A percentile compares a stretch with the other conserved stretches of the same genome.
These are phyloP conservation scores for Bos javanicus DNA, from an alignment of 2,113 vertebrate species.

Conservation along the genomic window DNA sequence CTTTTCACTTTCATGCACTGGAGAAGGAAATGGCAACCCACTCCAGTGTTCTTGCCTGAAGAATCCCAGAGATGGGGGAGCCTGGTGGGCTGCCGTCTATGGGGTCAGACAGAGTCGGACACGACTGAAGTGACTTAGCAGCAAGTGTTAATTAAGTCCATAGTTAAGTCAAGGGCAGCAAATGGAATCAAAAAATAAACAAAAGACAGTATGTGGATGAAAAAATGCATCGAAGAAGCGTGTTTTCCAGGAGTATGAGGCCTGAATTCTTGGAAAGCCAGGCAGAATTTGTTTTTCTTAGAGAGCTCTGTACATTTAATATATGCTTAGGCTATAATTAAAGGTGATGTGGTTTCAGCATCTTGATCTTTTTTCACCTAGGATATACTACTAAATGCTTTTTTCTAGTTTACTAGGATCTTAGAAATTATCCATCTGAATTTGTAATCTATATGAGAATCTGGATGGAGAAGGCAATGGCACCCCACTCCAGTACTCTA, in stretches of 20 bases:
- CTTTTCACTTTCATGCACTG: too few species aligned
- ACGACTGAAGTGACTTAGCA: too few species aligned
- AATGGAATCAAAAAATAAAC: not conserved
- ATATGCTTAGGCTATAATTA: not conserved
- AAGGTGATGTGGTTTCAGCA: not conserved
- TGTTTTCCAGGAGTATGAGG: not conserved
- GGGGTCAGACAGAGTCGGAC: too few species aligned
- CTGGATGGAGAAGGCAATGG: not conserved
- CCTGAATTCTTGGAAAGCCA: not conserved
- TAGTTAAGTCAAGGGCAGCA: not conserved
- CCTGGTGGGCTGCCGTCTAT: too few species aligned
- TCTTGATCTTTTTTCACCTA: not conserved
- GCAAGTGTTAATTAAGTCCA: not conserved
- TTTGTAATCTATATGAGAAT: not conserved
- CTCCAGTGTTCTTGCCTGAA: too few species aligned
- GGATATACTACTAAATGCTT: not conserved
- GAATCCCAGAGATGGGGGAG: too few species aligned
- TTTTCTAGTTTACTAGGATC: not conserved
- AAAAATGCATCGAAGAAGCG: not conserved
- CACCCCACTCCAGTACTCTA: too few species aligned
- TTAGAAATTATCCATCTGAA: not conserved
- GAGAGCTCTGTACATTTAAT: not conserved
- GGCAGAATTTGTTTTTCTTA: not conserved
- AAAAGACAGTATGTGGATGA: not conserved
- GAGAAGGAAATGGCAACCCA: too few species aligned